phyloP scores from a whole-genome alignment of 2,797 vertebrate species.

The Capromys pilorides region DNA sequence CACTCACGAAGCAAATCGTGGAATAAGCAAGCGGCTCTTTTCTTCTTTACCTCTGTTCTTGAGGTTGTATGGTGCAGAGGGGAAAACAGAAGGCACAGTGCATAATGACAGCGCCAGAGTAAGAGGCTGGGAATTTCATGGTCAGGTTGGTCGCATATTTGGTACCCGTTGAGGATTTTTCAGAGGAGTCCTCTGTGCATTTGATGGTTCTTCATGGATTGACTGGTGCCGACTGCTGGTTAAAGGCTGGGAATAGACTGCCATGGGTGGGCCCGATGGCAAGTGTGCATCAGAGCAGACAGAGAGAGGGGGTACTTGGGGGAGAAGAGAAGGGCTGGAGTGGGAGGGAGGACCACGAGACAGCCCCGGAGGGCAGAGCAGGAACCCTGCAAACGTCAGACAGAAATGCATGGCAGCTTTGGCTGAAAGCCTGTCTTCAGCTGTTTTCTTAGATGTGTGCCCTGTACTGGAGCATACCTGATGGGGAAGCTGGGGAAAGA shows the following conservation, averaged over 20 bases:
- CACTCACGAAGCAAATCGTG: not conserved
- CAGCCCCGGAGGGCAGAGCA: rapidly evolving
- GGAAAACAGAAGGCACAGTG: not conserved
- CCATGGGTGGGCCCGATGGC: not conserved
- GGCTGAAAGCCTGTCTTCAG: not conserved
- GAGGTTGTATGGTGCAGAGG: not conserved
- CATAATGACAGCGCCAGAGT: not conserved
- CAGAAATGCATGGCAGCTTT: not conserved
- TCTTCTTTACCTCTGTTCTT: not conserved
- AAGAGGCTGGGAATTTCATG: not conserved
- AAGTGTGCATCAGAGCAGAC: not conserved
- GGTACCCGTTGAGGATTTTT: not conserved
- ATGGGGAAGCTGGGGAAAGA: slow-evolving; percentile 5
- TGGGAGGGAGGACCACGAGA: rapidly evolving
- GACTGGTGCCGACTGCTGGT: not conserved
- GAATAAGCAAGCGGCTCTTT: not conserved
- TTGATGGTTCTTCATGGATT: not conserved
- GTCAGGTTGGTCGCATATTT: not conserved
- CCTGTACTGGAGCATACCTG: not conserved
- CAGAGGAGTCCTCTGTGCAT: not conserved
- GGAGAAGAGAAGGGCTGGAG: no score
- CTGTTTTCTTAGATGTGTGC: not conserved
- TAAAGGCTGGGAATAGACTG: not conserved
- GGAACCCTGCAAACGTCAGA: not conserved
- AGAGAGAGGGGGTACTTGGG: not conserved